These are phyloP conservation scores for Drosophila percnosoma DNA, from an alignment of 2,888 invertebrate species.

Conservation along the genomic window DNA sequence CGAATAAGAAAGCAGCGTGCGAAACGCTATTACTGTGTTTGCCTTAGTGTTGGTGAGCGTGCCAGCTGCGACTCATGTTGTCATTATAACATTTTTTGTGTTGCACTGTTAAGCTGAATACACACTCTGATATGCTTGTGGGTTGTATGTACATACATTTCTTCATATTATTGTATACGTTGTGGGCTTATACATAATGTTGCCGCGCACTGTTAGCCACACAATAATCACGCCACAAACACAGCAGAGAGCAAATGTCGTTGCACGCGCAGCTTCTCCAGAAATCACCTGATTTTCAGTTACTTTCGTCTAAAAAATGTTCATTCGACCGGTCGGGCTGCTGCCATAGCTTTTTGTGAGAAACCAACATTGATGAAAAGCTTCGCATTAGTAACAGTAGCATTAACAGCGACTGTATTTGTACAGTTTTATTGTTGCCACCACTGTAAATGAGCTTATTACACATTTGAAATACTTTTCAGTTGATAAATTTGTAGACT, in stretches of 20 bases:
- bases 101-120: conserved; percentile 48
- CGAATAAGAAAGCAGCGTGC: conserved; percentile 72
- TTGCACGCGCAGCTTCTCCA: conserved; percentile 58
- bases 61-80: conserved; percentile 35
- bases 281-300: conserved; percentile 83
- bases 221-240: conserved; percentile 52
- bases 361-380: conserved; percentile 33
- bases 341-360: conserved; percentile 30
- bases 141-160: conserved; percentile 9
- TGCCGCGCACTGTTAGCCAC: conserved; percentile 29
- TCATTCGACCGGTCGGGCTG: conserved; percentile 14
- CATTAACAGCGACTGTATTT: conserved; percentile 28
- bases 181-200: conserved; percentile 25
- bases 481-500: not conserved
- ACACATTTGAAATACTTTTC: not conserved
- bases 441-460: conserved; percentile 13
- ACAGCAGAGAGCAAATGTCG: conserved; percentile 47
- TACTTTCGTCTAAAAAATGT: conserved; percentile 58
- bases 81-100: conserved; percentile 49
- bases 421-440: conserved; percentile 9
- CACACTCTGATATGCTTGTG: conserved; percentile 1
- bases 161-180: conserved; percentile 4
- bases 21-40: conserved; percentile 11
- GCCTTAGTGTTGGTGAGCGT: conserved; percentile 31
- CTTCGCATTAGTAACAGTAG: conserved; percentile 23